Base-by-base conservation (phyloP, 2,888 invertebrate genomes). In the Alloplasta piceator region DNA sequence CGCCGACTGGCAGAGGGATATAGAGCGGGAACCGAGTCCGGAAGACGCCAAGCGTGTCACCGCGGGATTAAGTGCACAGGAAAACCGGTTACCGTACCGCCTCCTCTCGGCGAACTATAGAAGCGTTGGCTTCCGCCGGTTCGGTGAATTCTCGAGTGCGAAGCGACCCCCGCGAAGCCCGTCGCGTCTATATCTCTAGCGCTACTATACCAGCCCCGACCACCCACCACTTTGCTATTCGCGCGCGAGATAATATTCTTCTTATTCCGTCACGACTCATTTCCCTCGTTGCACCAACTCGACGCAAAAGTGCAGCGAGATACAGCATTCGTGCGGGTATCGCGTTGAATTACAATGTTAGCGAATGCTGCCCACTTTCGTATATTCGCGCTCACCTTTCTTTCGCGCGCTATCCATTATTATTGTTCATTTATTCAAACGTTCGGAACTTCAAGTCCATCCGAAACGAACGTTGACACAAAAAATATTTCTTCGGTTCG, bases 21-120 rank as follows among this genome's bases (percentile, higher is more conserved):
- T n/a, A n/a, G n/a, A n/a, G n/a, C n/a, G 26, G 52, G 77, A 56
- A 38, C 52, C 58, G 64, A 71, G 68, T 41, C 67, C 73, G 74
- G 78, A 78, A 73, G 74, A 78, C 58, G 60, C 81, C 68, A 67
- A 80, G 80, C 78, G 81, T 81, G 73, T 81, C 81, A 78, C 77
- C 78, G 64, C 78, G 78, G 81, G 74, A 78, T 73, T 78, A 81
- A 78, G 77, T 81, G 77, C 73, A 60, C 81, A 74, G 78, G 81
- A 81, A 81, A 81, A 81, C 81, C 78, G 81, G 81, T 77, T 78
- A 80, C 80, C 72, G n/a, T n/a, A 76, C 80, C n/a, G n/a, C n/a
- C n/a, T n/a, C 76, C 80, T 76, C 71, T 80, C 76, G 80, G 80
- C n/a, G n/a, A 80, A 76, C n/a, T n/a, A 76, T 80, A 56, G 67